Percentiles rank a stretch among this genome's conserved stretches.
Conservation (phyloP, 2,113 vertebrate species). For the Solea solea region DNA sequence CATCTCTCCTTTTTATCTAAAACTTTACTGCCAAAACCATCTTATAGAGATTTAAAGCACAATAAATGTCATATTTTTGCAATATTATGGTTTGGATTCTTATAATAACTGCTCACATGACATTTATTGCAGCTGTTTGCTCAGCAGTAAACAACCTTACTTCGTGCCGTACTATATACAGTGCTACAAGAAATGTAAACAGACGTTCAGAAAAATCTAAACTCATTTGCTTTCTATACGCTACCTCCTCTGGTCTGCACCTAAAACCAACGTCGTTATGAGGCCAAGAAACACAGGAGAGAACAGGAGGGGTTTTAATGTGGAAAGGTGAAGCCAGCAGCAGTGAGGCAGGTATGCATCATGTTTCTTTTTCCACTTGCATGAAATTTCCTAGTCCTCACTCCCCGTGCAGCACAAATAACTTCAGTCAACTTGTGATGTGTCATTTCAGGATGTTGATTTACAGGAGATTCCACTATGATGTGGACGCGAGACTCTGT, state of each 20-base stretch:
- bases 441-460: slow-evolving; percentile 46
- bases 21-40: too few species aligned
- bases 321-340: slow-evolving; percentile 59
- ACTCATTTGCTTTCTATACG: slow-evolving; percentile 52
- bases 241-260: slow-evolving; percentile 15
- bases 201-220: slow-evolving; percentile 63
- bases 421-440: slow-evolving; percentile 34
- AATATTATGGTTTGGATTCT: background rate
- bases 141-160: slow-evolving; percentile 28
- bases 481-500: slow-evolving; percentile 5
- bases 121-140: background rate
- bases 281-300: slow-evolving; percentile 43
- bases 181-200: slow-evolving; percentile 64
- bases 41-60: too few species aligned
- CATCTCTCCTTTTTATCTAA: too few species aligned
- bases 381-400: slow-evolving; percentile 62
- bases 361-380: slow-evolving; percentile 69
- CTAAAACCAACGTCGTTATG: slow-evolving; percentile 8
- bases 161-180: slow-evolving; percentile 52
- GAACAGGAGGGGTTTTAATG: slow-evolving; percentile 40
- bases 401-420: slow-evolving; percentile 41
- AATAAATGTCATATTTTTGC: too few species aligned
- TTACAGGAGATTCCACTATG: slow-evolving; percentile 28
- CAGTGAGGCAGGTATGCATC: slow-evolving; percentile 67
- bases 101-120: background rate